phyloP scores from a whole-genome alignment of 2,113 vertebrate species.

The Oreochromis niloticus region DNA sequence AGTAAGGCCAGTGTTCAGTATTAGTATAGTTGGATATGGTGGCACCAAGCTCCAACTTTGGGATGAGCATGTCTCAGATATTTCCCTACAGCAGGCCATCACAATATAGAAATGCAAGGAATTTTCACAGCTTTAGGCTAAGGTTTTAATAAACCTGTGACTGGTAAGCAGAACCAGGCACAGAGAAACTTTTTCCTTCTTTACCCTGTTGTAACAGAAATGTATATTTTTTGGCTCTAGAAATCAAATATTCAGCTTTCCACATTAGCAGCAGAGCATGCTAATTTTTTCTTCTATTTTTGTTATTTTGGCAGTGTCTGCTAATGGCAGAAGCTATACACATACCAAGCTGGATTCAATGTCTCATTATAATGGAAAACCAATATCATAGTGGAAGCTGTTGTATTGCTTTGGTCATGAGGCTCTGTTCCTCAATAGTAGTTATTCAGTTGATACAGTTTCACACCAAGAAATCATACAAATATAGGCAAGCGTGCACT shows the following conservation, averaged over 20 bases:
- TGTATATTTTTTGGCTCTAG: neutral
- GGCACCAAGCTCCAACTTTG: neutral
- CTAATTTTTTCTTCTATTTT: neutral
- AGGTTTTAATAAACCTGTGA: neutral
- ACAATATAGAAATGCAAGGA: neutral
- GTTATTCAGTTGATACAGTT: neutral
- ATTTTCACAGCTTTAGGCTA: neutral
- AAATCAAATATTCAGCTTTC: neutral
- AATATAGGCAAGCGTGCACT: neutral
- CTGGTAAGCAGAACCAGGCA: neutral
- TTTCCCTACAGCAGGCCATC: neutral
- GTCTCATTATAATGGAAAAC: neutral
- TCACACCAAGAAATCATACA: neutral
- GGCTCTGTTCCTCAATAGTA: neutral
- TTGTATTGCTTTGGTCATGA: neutral
- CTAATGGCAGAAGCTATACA: neutral
- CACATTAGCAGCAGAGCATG: neutral
- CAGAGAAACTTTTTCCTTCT: neutral
- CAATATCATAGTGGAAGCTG: neutral
- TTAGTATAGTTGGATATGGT: neutral
- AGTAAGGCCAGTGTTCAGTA: neutral
- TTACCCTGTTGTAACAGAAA: neutral
- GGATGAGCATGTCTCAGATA: neutral
- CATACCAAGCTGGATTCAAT: neutral
- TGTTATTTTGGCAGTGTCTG: neutral